A percentile compares a stretch with the other conserved stretches of the same genome.
phyloP scores from a whole-genome alignment of 2,888 invertebrate species.

The Phlogophora meticulosa region DNA sequence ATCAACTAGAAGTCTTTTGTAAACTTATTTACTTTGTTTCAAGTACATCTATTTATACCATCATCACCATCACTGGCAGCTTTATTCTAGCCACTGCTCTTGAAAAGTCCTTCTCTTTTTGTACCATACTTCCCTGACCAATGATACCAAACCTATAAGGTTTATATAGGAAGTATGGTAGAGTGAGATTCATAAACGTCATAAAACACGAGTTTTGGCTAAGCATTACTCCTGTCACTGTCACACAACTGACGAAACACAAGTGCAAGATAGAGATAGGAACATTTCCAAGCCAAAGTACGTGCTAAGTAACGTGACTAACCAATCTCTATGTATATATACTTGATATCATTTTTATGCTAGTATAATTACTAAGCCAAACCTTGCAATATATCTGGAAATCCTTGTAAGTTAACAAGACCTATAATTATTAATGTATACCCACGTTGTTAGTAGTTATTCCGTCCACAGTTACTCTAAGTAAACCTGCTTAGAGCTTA shows the following conservation, averaged over 20 bases:
- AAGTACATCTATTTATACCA: not conserved
- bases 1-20: not conserved
- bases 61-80: not conserved
- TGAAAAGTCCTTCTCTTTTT: too few species aligned
- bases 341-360: conserved; percentile 23
- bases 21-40: too few species aligned
- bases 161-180: too few species aligned
- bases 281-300: too few species aligned
- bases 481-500: conserved; percentile 55
- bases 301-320: too few species aligned
- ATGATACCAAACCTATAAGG: too few species aligned
- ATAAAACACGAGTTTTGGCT: too few species aligned
- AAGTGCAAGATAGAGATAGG: too few species aligned
- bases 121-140: too few species aligned
- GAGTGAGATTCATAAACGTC: too few species aligned
- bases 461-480: conserved; percentile 42
- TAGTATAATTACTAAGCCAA: conserved; percentile 36
- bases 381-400: conserved; percentile 58
- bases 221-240: too few species aligned
- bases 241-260: too few species aligned
- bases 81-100: not conserved
- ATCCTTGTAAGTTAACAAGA: conserved; percentile 59
- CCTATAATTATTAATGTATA: conserved; percentile 57
- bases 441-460: conserved; percentile 52
- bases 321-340: not conserved